These are phyloP conservation scores for Bombyx mori DNA, from an alignment of 1,140 invertebrate species.

Conservation along the genomic window ASM3026992v2 NC_085115.1:1287001-1287500, in stretches of 20 bases:
- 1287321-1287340: constrained; percentile 82
- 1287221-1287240: constrained; percentile 82
- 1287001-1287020: too few relatives aligned
- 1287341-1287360: constrained; percentile 85
- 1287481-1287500: too few relatives aligned
- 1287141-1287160: too few relatives aligned
- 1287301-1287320: constrained; percentile 79
- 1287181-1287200: constrained; percentile 76
- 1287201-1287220: constrained; percentile 75
- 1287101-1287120: background rate
- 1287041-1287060: too few relatives aligned
- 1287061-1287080: too few relatives aligned
- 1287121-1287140: too few relatives aligned
- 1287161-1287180: too few relatives aligned
- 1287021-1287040: too few relatives aligned
- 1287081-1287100: too few relatives aligned
- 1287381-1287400: constrained; percentile 73
- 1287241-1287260: constrained; percentile 84
- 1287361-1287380: constrained; percentile 80
- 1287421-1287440: constrained; percentile 83
- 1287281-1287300: constrained; percentile 81
- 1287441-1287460: constrained; percentile 87
- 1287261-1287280: constrained; percentile 81
- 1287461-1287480: constrained; percentile 70
- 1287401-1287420: constrained; percentile 74